Base-by-base conservation (phyloP, 2,797 vertebrate genomes). In the Sitta carolinensis region DNA sequence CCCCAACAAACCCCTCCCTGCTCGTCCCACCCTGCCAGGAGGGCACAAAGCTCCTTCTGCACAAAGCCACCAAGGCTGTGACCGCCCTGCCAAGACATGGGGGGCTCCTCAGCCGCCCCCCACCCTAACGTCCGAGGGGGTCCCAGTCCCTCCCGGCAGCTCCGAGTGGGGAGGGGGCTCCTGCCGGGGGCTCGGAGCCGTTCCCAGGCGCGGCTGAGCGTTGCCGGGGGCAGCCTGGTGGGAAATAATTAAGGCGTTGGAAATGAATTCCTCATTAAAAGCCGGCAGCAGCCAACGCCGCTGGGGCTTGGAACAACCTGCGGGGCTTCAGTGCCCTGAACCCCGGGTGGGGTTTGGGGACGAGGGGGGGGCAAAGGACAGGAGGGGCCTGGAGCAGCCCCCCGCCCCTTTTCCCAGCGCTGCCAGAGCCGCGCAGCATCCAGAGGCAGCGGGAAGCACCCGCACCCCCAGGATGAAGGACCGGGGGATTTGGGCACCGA, bases 191-290 rank as follows among this genome's bases (percentile, higher is more conserved):
- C 59, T 11, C 11, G 2, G 61, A 77, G 69, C 74, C 69, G 2
- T 54, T 75, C 30, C 81, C 80, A 62, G 18, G 1, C 38, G 77
- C 27, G 1, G 16, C 36, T 5, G 76, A 79, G 25, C 1, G 0
- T 7, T 40, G 38, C 45, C 9, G 2, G 75, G 88, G 58, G 23
- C 69, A 51, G 80, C 34, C 72, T 47, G 79, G 59, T 11, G 83
- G 93, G 91, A 43, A 42, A 52, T 67, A 81, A 93, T 92, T 63
- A 94, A 84, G 57, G 38, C n/a, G 1, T 10, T 5, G 90, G 57
- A 72, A 94, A 69, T n/a, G 19, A 18, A 79, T 73, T 67, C 57
- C 73, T 94, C 91, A 70, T 86, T 90, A 88, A 94, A 83, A 80
- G 2, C 29, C 47, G 26, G 13, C 9, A 55, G 32, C 23, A 68